Base-by-base conservation (phyloP, 2,888 invertebrate genomes). In the Thecocarcelia acutangulata region DNA sequence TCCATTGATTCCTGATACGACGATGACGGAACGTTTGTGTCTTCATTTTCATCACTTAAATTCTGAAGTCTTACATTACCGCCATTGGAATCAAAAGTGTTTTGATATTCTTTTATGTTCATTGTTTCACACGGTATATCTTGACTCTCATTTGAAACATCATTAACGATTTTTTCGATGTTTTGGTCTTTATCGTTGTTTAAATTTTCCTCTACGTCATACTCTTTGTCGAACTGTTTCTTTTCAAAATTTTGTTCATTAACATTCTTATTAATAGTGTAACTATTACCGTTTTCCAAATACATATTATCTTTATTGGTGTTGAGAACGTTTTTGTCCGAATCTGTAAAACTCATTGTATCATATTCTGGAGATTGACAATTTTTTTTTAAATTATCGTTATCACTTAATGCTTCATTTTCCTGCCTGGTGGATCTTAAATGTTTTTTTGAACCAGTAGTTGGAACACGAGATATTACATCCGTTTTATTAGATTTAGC, bases 351-450 rank as follows among this genome's bases (percentile, higher is more conserved):
- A 44, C 33, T 61, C 44, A 46, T 44, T 37, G 44, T 24, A 37
- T 69, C 28, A 46, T 61, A 52, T 13, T 61, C 21, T 42, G 48
- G 37, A 3, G 66, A 66, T 21, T 21, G n/a, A 46, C 24, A 46
- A 2, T 9, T 19, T 21, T 64, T 50, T 24, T 54, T 44, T 46
- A 56, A 21, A 28, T 50, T 12, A 15, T 58, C 46, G 11, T 46
- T 37, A 6, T 40, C 74, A 46, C 15, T 44, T 44, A 56, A 56
- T 28, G 40, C 24, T 50, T 66, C 50, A 50, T 48, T 59, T 37
- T 68, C 66, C 4, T 59, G 75, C n/a, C 50, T 75, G n/a, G 12
- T 50, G 13, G 68, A 61, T 59, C 59, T 52, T 46, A 76, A 54
- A 46, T 37, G 24, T 33, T 70, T 72, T 52, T 72, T 78, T 1